Percentiles rank a stretch among this genome's conserved stretches.
phyloP scores from a whole-genome alignment of 2,113 vertebrate genomes.

The Gallinago media region DNA sequence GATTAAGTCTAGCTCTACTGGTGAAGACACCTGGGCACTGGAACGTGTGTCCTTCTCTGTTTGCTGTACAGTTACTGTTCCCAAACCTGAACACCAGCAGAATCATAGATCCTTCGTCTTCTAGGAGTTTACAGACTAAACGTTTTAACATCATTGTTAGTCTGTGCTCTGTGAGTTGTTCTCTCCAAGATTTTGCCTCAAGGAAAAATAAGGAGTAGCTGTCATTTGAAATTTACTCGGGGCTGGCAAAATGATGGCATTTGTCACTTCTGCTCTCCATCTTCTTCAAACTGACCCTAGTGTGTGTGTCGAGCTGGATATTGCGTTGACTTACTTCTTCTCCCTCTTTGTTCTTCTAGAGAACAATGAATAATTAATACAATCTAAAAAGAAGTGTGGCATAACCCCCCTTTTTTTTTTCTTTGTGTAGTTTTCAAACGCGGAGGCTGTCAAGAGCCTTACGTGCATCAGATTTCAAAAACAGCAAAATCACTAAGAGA shows the following conservation, averaged over 20 bases:
- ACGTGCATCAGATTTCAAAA: neutral
- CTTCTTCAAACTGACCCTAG: neutral
- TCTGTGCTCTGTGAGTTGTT: neutral
- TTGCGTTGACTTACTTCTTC: neutral
- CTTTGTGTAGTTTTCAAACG: neutral
- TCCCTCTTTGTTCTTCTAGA: constrained; percentile 32
- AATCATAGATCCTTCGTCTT: neutral
- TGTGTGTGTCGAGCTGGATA: neutral
- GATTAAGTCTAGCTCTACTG: neutral
- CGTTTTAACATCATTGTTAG: neutral
- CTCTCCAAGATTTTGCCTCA: neutral
- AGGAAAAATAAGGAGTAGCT: constrained; percentile 26
- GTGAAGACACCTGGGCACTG: neutral
- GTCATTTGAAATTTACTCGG: constrained; percentile 58
- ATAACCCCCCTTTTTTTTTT: neutral
- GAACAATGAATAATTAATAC: neutral
- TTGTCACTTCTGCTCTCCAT: constrained; percentile 52
- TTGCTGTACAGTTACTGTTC: neutral
- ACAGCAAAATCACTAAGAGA: neutral
- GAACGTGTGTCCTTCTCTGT: neutral
- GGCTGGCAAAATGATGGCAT: constrained; percentile 30
- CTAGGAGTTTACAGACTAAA: neutral
- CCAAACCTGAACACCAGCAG: neutral
- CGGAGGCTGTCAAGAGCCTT: neutral
- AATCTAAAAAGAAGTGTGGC: neutral